phyloP scores from a whole-genome alignment of 2,797 vertebrate genomes.

The Hoplostethus atlanticus region DNA sequence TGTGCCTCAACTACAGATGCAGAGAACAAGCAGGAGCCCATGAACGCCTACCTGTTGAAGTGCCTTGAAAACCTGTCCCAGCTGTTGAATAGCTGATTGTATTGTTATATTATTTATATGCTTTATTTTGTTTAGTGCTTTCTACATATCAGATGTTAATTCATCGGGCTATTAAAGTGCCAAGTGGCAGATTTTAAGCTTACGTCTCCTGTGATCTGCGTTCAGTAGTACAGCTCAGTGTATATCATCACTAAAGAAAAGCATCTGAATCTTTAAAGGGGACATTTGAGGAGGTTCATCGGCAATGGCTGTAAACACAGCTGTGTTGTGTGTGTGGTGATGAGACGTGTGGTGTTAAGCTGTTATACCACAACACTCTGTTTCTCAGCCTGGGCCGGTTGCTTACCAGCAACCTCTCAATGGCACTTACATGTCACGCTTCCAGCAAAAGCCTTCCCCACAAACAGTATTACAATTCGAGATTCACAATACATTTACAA shows the following conservation, averaged over 20 bases:
- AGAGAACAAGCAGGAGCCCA: slow-evolving; percentile 77
- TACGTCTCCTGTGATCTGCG: neutral
- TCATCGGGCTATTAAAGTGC: slow-evolving; percentile 59
- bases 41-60: slow-evolving; percentile 87
- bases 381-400: too few relatives aligned
- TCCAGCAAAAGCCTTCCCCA: too few relatives aligned
- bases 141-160: slow-evolving; percentile 15
- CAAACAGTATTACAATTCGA: too few relatives aligned
- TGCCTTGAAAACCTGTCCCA: slow-evolving; percentile 91
- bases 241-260: neutral
- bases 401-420: too few relatives aligned
- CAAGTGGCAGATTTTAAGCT: neutral
- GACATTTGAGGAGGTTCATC: neutral
- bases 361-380: too few relatives aligned
- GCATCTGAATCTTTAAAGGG: too few relatives aligned
- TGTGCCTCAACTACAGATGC: slow-evolving; percentile 74
- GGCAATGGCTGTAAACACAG: neutral
- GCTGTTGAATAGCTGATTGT: slow-evolving; percentile 84
- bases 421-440: too few relatives aligned
- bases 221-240: neutral
- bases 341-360: too few relatives aligned
- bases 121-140: slow-evolving; percentile 51
- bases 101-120: slow-evolving; percentile 22
- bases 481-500: too few relatives aligned
- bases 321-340: too few relatives aligned